Evolutionary conservation across 2,113 vertebrate species (phyloP).

Genomic region (Microtus ochrogaster): DNA sequence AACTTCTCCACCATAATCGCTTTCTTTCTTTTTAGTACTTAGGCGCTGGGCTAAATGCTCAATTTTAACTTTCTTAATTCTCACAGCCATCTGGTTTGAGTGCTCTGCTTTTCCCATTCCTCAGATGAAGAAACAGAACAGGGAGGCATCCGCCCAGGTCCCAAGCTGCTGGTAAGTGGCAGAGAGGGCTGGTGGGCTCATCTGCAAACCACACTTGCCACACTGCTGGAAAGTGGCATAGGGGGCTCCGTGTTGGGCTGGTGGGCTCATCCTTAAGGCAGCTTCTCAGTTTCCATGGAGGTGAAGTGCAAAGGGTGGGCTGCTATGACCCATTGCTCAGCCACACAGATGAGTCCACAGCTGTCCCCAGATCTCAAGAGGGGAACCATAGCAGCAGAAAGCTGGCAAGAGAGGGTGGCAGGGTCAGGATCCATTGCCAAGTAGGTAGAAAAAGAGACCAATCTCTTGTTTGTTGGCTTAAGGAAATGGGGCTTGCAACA

Average conservation of each 20-base stretch:
- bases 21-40: neutral
- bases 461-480: neutral
- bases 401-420: neutral
- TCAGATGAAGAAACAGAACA: neutral
- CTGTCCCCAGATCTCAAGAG: neutral
- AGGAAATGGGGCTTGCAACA: neutral
- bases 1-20: too few species aligned
- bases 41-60: neutral
- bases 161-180: neutral
- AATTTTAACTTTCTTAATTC: neutral
- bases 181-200: neutral
- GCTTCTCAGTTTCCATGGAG: neutral
- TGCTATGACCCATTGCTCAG: too few species aligned
- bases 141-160: neutral
- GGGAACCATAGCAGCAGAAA: neutral
- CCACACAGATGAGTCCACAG: neutral
- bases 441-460: neutral
- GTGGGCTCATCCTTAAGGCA: neutral
- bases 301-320: neutral
- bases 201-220: too few species aligned
- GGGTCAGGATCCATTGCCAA: too few species aligned
- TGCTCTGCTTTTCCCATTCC: neutral
- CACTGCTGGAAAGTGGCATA: neutral
- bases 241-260: neutral
- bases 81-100: neutral